Conservation (phyloP, 2,797 vertebrate species). For the Catharus ustulatus region DNA sequence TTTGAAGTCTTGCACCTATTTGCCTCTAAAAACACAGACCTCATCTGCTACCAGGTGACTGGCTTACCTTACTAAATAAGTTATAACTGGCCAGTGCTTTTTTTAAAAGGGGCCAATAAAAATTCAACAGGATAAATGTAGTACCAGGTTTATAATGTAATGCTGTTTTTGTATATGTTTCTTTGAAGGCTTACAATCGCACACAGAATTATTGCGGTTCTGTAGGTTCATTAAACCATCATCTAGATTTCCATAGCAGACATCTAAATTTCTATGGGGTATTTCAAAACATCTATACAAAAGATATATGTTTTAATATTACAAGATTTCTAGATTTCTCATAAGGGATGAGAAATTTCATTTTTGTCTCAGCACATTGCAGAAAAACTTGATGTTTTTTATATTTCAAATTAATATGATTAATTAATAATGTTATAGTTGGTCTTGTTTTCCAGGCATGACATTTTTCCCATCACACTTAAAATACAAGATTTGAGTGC, state of each 20-base stretch:
- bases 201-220: neutral
- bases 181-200: neutral
- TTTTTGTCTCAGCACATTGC: neutral
- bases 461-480: neutral
- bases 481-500: neutral
- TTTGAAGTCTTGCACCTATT: neutral
- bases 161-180: neutral
- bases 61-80: neutral
- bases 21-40: neutral
- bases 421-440: neutral
- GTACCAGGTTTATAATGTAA: neutral
- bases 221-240: neutral
- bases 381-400: neutral
- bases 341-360: neutral
- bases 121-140: neutral
- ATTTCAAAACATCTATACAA: neutral
- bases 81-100: neutral
- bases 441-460: neutral
- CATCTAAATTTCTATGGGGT: neutral
- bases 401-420: neutral
- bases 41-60: neutral
- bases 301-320: neutral
- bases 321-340: neutral
- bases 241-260: neutral
- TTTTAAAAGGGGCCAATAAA: neutral